phyloP scores from a whole-genome alignment of 2,797 vertebrate species.

The Thripadectes ignobilis region DNA sequence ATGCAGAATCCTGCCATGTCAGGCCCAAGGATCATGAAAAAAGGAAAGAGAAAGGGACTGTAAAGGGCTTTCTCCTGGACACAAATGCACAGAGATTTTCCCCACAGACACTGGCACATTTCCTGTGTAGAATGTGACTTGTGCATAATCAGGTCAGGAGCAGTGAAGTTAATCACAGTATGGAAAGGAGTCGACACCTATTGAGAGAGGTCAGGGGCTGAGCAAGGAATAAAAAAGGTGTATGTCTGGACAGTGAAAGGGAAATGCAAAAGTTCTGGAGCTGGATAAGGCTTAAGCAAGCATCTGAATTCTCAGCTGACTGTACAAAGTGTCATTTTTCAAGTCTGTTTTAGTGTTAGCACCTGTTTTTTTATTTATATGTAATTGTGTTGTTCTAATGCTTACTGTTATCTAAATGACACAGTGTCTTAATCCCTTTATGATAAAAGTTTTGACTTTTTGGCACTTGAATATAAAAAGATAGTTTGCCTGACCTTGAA shows the following conservation, averaged over 20 bases:
- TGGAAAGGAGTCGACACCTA: background rate
- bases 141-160: background rate
- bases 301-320: background rate
- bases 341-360: background rate
- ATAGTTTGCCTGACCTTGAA: background rate
- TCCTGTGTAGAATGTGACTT: background rate
- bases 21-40: rapidly evolving
- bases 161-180: background rate
- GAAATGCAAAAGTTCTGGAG: background rate
- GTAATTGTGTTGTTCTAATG: background rate
- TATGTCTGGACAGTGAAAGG: background rate
- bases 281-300: background rate
- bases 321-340: background rate
- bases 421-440: background rate
- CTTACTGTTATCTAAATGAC: background rate
- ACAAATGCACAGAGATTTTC: background rate
- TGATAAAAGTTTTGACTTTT: background rate
- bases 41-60: background rate
- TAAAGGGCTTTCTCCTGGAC: background rate
- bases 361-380: background rate
- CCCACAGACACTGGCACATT: background rate
- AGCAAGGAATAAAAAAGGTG: background rate
- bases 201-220: background rate
- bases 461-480: background rate
- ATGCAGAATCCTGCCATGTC: rapidly evolving